These are phyloP conservation scores for Cepphus grylle DNA, from an alignment of 2,113 vertebrate genomes.

Conservation along the genomic window DNA sequence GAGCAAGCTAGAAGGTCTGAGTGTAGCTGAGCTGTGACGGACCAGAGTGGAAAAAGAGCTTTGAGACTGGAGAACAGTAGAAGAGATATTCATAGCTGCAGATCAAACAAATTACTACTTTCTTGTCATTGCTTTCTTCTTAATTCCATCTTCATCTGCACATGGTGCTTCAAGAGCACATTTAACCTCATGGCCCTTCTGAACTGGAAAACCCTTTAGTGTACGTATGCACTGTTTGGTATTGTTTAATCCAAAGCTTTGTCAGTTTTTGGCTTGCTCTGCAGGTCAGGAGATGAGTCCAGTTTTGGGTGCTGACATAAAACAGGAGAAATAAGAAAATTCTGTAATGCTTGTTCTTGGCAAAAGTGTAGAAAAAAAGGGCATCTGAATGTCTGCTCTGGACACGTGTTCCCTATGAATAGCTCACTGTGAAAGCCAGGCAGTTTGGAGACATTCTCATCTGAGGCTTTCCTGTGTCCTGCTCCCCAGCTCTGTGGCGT, in stretches of 20 bases:
- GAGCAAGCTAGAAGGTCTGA: neutral
- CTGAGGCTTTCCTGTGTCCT: neutral
- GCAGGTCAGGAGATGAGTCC: neutral
- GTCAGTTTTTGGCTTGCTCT: neutral
- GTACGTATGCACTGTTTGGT: neutral
- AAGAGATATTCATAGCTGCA: neutral
- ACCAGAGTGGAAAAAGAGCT: neutral
- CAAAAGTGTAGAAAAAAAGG: neutral
- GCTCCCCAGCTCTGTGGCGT: slow-evolving; percentile 85
- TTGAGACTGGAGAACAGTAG: neutral
- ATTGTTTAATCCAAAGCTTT: neutral
- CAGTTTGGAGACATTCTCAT: neutral
- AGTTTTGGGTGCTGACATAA: neutral
- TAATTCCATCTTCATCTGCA: neutral
- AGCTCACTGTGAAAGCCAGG: neutral
- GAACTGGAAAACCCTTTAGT: neutral
- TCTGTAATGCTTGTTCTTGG: neutral
- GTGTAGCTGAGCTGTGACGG: neutral
- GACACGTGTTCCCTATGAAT: neutral
- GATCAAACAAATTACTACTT: neutral
- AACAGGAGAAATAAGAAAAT: neutral
- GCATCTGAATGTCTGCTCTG: neutral
- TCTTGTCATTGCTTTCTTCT: neutral
- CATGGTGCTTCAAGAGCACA: fast-evolving
- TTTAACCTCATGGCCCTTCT: neutral